Conservation (phyloP, 23 tunicate species). For the Oikopleura vanhoeffeni region DNA sequence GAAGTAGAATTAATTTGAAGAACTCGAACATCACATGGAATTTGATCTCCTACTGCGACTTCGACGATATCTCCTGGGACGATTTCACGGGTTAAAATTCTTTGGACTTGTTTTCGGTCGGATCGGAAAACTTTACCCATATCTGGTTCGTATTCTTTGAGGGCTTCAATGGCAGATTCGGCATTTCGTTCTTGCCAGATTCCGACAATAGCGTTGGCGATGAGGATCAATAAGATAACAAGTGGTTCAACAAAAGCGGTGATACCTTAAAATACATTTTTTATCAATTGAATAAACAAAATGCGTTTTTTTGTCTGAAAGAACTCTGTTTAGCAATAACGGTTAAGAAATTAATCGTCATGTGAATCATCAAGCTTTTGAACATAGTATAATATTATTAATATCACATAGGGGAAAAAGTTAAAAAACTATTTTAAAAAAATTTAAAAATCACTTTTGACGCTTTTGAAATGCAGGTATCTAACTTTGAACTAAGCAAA, state of each 20-base stretch:
- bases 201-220: conserved; percentile 88
- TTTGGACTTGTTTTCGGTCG: conserved; percentile 62
- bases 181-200: conserved; percentile 98
- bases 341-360: no score
- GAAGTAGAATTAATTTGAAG: conserved; percentile 71
- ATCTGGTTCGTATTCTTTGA: conserved; percentile 98
- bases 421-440: no score
- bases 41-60: conserved; percentile 96
- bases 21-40: conserved; percentile 86
- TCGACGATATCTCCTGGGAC: conserved; percentile 99
- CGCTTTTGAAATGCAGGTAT: no score
- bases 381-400: no score
- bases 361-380: no score
- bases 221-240: conserved; percentile 62
- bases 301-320: no score
- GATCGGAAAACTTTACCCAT: conserved; percentile 92
- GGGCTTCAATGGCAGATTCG: conserved; percentile 95
- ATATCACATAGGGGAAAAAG: no score
- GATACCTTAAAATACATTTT: conserved; percentile 17
- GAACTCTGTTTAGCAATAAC: no score
- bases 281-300: no score
- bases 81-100: conserved; percentile 55
- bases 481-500: no score
- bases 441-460: no score
- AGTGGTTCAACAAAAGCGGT: conserved; percentile 97